A percentile compares a stretch with the other conserved stretches of the same genome.
These are phyloP conservation scores for Hemichromis elongatus DNA, from an alignment of 2,113 vertebrate genomes.

Conservation along the genomic window DNA sequence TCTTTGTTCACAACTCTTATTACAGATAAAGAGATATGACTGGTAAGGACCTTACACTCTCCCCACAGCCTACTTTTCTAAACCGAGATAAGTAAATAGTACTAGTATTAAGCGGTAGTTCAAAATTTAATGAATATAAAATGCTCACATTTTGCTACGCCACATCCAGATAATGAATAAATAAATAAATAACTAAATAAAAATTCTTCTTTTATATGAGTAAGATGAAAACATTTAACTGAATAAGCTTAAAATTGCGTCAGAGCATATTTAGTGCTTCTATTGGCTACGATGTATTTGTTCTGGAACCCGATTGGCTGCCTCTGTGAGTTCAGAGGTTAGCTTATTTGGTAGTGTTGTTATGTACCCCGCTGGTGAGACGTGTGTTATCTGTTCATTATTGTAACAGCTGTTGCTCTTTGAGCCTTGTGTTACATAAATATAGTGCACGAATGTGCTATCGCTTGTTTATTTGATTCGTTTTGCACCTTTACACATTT, in stretches of 20 bases:
- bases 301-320: slow-evolving; percentile 32
- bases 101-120: neutral
- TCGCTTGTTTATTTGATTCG: neutral
- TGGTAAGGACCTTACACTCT: neutral
- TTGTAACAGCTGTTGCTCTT: neutral
- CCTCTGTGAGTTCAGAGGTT: neutral
- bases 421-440: neutral
- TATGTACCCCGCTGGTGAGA: neutral
- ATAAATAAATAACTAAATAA: neutral
- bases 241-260: neutral
- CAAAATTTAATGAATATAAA: neutral
- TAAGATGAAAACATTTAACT: neutral
- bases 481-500: neutral
- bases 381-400: neutral
- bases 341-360: slow-evolving; percentile 22
- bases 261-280: neutral
- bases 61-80: neutral
- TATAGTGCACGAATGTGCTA: neutral
- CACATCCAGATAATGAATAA: neutral
- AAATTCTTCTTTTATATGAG: neutral
- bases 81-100: neutral
- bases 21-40: neutral
- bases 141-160: neutral
- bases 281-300: slow-evolving; percentile 33
- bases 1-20: neutral